These are phyloP conservation scores for Mobula birostris DNA, from an alignment of 2,113 vertebrate species.

Conservation along the genomic window DNA sequence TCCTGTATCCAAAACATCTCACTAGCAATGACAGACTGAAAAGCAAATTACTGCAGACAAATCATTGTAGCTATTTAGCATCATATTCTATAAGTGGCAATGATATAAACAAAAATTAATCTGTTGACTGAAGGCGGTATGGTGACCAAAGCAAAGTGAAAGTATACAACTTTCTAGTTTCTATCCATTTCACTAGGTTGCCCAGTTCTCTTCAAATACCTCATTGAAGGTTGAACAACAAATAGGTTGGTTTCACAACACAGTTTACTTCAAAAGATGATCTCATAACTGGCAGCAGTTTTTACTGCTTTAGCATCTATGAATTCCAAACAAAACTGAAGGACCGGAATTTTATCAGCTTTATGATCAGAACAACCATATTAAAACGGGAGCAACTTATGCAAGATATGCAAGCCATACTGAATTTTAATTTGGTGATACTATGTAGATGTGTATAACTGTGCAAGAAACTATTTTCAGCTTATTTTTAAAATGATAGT, in stretches of 20 bases:
- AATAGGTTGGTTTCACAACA: not conserved
- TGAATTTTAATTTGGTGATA: not conserved
- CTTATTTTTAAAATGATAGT: not conserved
- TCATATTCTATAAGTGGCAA: not conserved
- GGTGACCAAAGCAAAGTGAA: not conserved
- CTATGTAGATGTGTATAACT: not conserved
- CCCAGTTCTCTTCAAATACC: not conserved
- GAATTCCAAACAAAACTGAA: not conserved
- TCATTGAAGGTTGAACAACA: not conserved
- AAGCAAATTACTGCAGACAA: not conserved
- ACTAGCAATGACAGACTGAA: not conserved
- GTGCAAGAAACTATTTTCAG: not conserved
- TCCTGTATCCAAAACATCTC: not conserved
- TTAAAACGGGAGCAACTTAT: not conserved
- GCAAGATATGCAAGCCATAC: not conserved
- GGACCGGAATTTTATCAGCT: not conserved
- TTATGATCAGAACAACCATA: not conserved
- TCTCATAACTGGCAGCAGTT: not conserved
- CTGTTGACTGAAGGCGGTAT: not conserved
- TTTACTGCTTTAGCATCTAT: not conserved
- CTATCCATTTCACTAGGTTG: not conserved
- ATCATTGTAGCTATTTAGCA: not conserved
- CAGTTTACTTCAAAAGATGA: not conserved
- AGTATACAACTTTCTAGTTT: not conserved
- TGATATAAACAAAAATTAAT: not conserved